Percentiles rank a stretch among this genome's conserved stretches.
Conservation (phyloP, 92 coral and sea anemone species). For the Heliopora coerulea region DNA sequence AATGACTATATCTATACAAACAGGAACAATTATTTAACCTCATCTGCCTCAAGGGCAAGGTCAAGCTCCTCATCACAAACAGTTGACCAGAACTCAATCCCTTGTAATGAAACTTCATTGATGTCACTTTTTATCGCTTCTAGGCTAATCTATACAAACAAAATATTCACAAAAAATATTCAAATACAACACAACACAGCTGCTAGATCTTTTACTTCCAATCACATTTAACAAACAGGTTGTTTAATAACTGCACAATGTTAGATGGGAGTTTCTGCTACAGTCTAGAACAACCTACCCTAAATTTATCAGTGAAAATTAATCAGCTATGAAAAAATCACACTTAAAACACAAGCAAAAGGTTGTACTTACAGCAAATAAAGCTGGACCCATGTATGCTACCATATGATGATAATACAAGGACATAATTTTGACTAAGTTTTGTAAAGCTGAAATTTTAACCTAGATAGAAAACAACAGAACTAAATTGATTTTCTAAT, state of each 20-base stretch:
- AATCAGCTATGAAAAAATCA: too few relatives aligned
- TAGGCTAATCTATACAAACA: conserved; percentile 62
- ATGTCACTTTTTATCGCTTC: conserved; percentile 78
- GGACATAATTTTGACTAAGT: conserved; percentile 92
- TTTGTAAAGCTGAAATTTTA: conserved; percentile 88
- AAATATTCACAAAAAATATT: background rate
- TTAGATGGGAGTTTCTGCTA: too few relatives aligned
- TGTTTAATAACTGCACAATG: too few relatives aligned
- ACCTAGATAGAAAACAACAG: conserved; percentile 46
- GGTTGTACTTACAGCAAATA: conserved; percentile 83
- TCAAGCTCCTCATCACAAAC: conserved; percentile 99
- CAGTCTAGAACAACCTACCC: too few relatives aligned
- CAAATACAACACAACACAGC: background rate
- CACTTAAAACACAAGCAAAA: too few relatives aligned
- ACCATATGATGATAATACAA: conserved; percentile 86
- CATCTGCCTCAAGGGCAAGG: conserved; percentile 89
- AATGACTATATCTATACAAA: background rate
- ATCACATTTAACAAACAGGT: too few relatives aligned
- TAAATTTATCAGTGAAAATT: too few relatives aligned
- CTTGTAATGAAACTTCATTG: conserved; percentile 84
- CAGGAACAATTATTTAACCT: conserved; percentile 47
- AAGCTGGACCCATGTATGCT: conserved; percentile 78
- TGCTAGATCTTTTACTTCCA: background rate
- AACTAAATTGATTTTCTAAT: too few relatives aligned
- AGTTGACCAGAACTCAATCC: conserved; percentile 97